These are phyloP conservation scores for Australoheros facetus DNA, from an alignment of 2,797 vertebrate genomes.

Conservation along the genomic window DNA sequence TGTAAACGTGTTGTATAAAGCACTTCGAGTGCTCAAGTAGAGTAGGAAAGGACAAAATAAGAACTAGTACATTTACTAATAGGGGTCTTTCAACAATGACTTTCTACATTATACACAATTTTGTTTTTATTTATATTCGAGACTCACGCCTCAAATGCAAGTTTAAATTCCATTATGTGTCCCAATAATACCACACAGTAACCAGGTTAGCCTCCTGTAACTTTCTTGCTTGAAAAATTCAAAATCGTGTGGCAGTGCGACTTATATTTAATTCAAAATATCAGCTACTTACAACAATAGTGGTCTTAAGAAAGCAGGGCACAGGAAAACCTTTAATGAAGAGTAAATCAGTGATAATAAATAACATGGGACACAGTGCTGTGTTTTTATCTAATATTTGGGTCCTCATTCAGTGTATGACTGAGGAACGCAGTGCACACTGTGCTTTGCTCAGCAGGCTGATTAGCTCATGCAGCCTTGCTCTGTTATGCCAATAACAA, in stretches of 20 bases:
- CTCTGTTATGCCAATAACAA: constrained; percentile 6
- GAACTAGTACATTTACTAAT: no score
- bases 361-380: not conserved
- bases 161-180: not conserved
- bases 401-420: constrained; percentile 9
- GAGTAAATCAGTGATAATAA: not conserved
- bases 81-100: no score
- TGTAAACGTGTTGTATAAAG: no score
- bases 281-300: not conserved
- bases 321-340: not conserved
- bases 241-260: not conserved
- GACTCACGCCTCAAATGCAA: not conserved
- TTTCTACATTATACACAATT: no score
- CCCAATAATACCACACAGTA: not conserved
- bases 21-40: no score
- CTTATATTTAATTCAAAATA: not conserved
- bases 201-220: not conserved
- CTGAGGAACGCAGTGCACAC: not conserved
- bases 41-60: no score
- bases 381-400: not conserved
- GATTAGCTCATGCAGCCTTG: constrained; percentile 26
- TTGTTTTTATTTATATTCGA: not conserved
- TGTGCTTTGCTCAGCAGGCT: constrained; percentile 52
- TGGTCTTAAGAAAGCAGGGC: not conserved
- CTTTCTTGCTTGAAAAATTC: not conserved